Evolutionary conservation across 2,113 vertebrate species (phyloP), one percentile per base, ranked within the genome.

Genomic region (Hiodon tergisus): DNA sequence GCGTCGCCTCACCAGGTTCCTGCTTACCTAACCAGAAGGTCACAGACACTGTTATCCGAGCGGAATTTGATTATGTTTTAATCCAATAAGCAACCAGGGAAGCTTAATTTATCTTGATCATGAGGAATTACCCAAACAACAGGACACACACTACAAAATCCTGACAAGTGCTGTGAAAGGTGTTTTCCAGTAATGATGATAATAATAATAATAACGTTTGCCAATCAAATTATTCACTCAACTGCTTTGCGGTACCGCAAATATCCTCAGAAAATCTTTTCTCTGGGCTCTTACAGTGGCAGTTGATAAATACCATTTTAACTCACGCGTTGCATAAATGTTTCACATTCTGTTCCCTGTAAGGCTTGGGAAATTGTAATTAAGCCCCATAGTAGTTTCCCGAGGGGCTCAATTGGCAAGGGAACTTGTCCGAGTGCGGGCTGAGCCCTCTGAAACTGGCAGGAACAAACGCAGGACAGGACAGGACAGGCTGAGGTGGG

Each of bases 11-110:
- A 5, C 57, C 54, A 48, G 69, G 69, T 59, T 48, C 69, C 69
- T 6, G 7, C 63, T 77, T 62, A 70, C 52, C 84, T 72, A 66
- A 74, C 11, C 47, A 80, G 84, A 90, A 89, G 89, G 87, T 90
- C 86, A 87, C 78, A 80, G 78, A 79, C 82, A 82, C 79, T 78
- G 83, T 87, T 87, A 86, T 87, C 83, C 52, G 71, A 80, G 76
- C 86, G 31, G 78, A 60, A 89, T 89, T 83, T 87, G 88, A 90
- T 90, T 90, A 87, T 53, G 75, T 86, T 86, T 86, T 88, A 90
- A 91, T 90, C 86, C 86, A 90, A 90, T 91, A 84, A 87, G 84
- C 82, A 85, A 85, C 86, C 83, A 86, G 78, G 81, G 78, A 78
- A 85, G 80, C 81, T 3, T 67, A 78, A 88, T 87, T 85, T 87